phyloP scores from a whole-genome alignment of 2,113 vertebrate species.

The Cranoglanis bouderius region DNA sequence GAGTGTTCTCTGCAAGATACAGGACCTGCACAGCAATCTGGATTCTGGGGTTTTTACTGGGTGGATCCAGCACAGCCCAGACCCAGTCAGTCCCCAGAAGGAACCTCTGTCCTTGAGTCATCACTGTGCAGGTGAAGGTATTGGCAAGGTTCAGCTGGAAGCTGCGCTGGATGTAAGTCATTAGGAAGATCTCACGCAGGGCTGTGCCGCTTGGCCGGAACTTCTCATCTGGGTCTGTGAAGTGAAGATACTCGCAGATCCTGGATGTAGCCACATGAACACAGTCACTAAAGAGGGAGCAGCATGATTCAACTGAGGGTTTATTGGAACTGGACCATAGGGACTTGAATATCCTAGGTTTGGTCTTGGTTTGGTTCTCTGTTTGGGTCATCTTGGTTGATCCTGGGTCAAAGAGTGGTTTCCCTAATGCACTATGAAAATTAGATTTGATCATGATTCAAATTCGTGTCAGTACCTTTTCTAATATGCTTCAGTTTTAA shows the following conservation, averaged over 20 bases:
- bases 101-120: slow-evolving; percentile 70
- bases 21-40: slow-evolving; percentile 73
- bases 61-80: slow-evolving; percentile 69
- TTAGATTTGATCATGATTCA: slow-evolving; percentile 29
- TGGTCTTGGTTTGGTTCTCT: slow-evolving; percentile 31
- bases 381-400: slow-evolving; percentile 52
- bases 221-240: slow-evolving; percentile 70
- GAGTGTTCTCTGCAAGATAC: slow-evolving; percentile 55
- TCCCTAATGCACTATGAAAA: slow-evolving; percentile 67
- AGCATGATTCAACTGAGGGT: slow-evolving; percentile 53
- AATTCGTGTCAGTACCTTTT: slow-evolving; percentile 19
- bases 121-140: slow-evolving; percentile 71
- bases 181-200: slow-evolving; percentile 73
- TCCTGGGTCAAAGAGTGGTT: slow-evolving; percentile 60
- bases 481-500: neutral
- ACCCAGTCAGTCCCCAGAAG: slow-evolving; percentile 77
- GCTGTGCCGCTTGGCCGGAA: slow-evolving; percentile 59
- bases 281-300: slow-evolving; percentile 67
- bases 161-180: slow-evolving; percentile 73
- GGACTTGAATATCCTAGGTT: slow-evolving; percentile 59
- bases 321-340: slow-evolving; percentile 46
- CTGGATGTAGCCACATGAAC: slow-evolving; percentile 62
- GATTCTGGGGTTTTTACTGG: slow-evolving; percentile 67
- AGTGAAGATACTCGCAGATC: slow-evolving; percentile 72
- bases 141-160: slow-evolving; percentile 61